Base-by-base conservation (phyloP, 2,888 invertebrate genomes). In the Xylocampa areola region DNA sequence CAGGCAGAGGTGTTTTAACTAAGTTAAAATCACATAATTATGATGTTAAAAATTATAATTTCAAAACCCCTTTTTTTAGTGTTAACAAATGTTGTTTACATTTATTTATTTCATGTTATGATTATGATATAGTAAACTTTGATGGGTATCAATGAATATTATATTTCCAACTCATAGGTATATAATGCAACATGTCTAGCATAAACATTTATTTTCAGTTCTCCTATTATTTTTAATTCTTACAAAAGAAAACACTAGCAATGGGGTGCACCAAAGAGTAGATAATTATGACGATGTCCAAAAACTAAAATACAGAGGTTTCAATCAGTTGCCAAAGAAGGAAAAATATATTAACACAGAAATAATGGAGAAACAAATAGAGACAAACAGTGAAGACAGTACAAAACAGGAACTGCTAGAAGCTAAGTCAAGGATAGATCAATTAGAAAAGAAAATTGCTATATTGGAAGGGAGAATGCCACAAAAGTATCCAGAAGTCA, bases 401-500 rank as follows among this genome's bases (percentile, higher is more conserved):
- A 85, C 85, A 45, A 88, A 86, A 54, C 88, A 80, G 45, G 95
- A 95, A 72, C 80, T 97, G 14, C 89, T 94, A 60, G 95, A 96
- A 72, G 96, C 96, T 0, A 95, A 95, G 67, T 88, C 88, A 23
- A 95, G 95, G 75, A 95, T 97, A 63, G 93, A 94, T 30, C 95
- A 95, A 48, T 84, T 98, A 47, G 97, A 97, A 85, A 95, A 95
- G 64, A 97, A 97, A 89, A 92, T 98, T 30, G 94, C 95, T 44
- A 93, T 95, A 45, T 86, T 98, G 39, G 97, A 97, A 84, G 94
- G 95, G 2, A 95, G 96, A 79, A 95, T 97, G 37, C 96, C 97
- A 0, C 97, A 97, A 77, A 96, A 96, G 72, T 98, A 97, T 92
- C 98, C 98, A 0, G 96, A 97, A 84, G 98, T 99, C 0, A 97